Percentiles rank a stretch among this genome's conserved stretches.
These are phyloP conservation scores for Physocephala rufipes DNA, from an alignment of 2,888 invertebrate species.

Conservation along the genomic window DNA sequence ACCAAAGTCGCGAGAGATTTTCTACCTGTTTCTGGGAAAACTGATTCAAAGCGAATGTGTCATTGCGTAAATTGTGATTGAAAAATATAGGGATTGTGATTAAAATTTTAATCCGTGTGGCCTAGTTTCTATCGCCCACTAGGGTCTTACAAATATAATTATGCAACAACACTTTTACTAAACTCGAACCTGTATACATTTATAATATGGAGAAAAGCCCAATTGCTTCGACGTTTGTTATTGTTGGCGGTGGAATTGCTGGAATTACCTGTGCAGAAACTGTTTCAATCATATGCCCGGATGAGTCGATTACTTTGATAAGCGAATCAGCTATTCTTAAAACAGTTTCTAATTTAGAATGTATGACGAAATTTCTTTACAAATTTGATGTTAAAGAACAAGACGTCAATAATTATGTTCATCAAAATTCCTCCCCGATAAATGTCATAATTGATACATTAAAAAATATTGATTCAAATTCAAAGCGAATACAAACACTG, in stretches of 20 bases:
- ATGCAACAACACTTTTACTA: too few species aligned
- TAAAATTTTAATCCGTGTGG: too few species aligned
- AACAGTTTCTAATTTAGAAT: slow-evolving; percentile 84
- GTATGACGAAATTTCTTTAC: slow-evolving; percentile 83
- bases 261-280: slow-evolving; percentile 94
- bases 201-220: too few species aligned
- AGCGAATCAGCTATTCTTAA: slow-evolving; percentile 90
- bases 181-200: too few species aligned
- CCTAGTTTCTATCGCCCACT: too few species aligned
- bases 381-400: slow-evolving; percentile 88
- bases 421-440: slow-evolving; percentile 62
- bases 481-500: slow-evolving; percentile 69
- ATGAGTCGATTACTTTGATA: slow-evolving; percentile 77
- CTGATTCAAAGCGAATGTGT: too few species aligned
- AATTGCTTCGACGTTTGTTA: slow-evolving; percentile 72
- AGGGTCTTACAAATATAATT: too few species aligned
- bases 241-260: slow-evolving; percentile 96
- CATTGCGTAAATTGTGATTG: too few species aligned
- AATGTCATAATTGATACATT: slow-evolving; percentile 74
- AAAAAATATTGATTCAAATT: slow-evolving; percentile 69
- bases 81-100: too few species aligned
- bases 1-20: too few species aligned
- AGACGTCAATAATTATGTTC: slow-evolving; percentile 64
- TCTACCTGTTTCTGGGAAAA: too few species aligned
- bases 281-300: slow-evolving; percentile 76